These are phyloP conservation scores for Neomorphus geoffroyi DNA, from an alignment of 2,797 vertebrate species.

Conservation along the genomic window DNA sequence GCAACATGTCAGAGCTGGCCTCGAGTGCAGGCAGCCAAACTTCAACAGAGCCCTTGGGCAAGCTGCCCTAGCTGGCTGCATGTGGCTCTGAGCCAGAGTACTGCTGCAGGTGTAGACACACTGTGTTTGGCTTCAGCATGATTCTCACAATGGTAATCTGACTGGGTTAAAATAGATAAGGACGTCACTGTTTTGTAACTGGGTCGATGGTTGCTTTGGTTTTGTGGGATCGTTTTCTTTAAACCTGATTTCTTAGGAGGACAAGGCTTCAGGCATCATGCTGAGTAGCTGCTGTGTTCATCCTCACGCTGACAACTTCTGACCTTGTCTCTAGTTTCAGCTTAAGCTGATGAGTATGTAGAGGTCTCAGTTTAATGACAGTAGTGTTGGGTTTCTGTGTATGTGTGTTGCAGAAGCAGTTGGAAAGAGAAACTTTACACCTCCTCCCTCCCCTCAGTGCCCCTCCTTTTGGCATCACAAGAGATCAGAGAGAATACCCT, in stretches of 20 bases:
- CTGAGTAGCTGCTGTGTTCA: not conserved
- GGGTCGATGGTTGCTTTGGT: not conserved
- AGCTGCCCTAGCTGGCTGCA: not conserved
- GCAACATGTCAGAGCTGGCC: accelerated
- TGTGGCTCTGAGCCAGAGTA: not conserved
- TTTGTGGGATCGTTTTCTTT: not conserved
- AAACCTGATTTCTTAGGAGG: not conserved
- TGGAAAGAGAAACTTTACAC: not conserved
- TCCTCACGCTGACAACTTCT: not conserved
- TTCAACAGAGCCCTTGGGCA: not conserved
- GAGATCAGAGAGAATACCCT: not conserved
- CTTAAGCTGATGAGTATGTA: not conserved
- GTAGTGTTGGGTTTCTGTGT: accelerated
- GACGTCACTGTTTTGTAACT: not conserved
- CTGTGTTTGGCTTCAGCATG: not conserved
- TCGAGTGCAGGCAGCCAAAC: not conserved
- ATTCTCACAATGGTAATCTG: not conserved
- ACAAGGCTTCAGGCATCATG: not conserved
- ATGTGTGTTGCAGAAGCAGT: not conserved
- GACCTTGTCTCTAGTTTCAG: not conserved
- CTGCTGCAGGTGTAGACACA: not conserved
- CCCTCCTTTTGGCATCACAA: not conserved
- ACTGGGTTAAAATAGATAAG: not conserved
- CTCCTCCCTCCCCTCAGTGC: not conserved
- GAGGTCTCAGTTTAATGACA: not conserved